These are phyloP conservation scores for Lithobius niger DNA, from an alignment of 1,140 invertebrate genomes.

Conservation along the genomic window DNA sequence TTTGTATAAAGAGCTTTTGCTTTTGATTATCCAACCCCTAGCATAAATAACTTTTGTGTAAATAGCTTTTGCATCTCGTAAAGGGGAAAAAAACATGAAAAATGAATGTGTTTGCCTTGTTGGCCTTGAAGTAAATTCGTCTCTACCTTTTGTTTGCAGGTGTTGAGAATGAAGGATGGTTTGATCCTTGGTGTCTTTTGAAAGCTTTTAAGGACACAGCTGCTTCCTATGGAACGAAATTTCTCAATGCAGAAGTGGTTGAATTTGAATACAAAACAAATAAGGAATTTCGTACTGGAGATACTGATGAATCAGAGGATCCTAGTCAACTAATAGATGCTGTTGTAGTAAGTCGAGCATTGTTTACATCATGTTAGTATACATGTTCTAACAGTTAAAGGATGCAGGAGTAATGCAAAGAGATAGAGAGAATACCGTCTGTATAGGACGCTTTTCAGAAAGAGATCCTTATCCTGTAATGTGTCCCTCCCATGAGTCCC, in stretches of 20 bases:
- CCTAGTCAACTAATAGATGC: conserved; percentile 37
- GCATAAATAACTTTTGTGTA: too few relatives aligned
- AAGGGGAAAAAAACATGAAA: too few relatives aligned
- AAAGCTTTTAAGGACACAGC: conserved; percentile 66
- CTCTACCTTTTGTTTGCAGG: conserved; percentile 25
- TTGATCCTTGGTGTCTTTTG: conserved; percentile 76
- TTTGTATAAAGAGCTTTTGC: too few relatives aligned
- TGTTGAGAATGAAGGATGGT: conserved; percentile 60
- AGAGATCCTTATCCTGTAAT: background rate
- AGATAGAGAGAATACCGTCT: too few relatives aligned
- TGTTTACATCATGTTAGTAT: too few relatives aligned
- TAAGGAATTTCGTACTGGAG: conserved; percentile 16
- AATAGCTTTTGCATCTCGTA: too few relatives aligned
- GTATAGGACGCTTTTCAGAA: too few relatives aligned
- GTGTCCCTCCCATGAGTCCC: background rate
- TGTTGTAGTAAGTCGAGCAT: conserved; percentile 39
- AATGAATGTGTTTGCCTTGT: too few relatives aligned
- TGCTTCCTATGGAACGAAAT: conserved; percentile 56
- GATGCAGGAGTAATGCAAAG: too few relatives aligned
- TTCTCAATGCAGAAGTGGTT: conserved; percentile 58
- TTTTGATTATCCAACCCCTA: too few relatives aligned
- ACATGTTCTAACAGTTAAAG: too few relatives aligned
- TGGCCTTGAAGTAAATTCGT: too few relatives aligned
- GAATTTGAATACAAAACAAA: conserved; percentile 49
- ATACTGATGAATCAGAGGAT: conserved; percentile 37